A percentile compares a stretch with the other conserved stretches of the same genome.
Conservation (phyloP, 2,888 invertebrate genomes). For the Eucera pruinosa region DNA sequence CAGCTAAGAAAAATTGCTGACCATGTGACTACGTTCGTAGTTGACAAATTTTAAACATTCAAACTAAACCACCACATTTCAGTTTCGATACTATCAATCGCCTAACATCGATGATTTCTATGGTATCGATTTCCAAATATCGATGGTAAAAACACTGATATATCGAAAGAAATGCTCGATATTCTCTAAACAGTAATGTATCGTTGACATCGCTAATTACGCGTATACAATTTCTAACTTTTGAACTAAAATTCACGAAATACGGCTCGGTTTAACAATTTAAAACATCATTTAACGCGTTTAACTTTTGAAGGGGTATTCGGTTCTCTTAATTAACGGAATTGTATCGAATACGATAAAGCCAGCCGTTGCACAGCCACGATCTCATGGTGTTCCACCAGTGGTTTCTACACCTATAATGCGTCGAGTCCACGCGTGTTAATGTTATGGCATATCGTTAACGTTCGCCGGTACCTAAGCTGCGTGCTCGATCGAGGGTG, state of each 20-base stretch:
- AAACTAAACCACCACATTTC: too few relatives aligned
- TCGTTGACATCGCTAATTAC: too few relatives aligned
- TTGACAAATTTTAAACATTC: too few relatives aligned
- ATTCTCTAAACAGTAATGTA: too few relatives aligned
- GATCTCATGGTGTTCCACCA: conserved; percentile 20
- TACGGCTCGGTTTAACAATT: background rate
- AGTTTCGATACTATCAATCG: too few relatives aligned
- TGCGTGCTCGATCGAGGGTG: conserved; percentile 29
- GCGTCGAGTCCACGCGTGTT: conserved; percentile 24
- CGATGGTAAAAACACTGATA: too few relatives aligned
- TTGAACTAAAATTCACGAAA: background rate
- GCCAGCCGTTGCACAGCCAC: conserved; percentile 16
- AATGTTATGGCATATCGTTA: conserved; percentile 58
- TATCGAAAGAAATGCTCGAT: too few relatives aligned
- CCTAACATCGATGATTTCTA: too few relatives aligned
- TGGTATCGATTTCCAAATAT: too few relatives aligned
- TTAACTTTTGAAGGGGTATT: background rate
- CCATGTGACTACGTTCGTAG: too few relatives aligned
- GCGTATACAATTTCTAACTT: background rate
- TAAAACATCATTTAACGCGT: background rate
- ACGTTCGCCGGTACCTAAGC: conserved; percentile 17
- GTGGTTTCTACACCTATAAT: background rate
- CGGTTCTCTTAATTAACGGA: conserved; percentile 44
- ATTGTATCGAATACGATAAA: conserved; percentile 26
- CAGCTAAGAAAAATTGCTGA: too few relatives aligned